Conservation (phyloP, 2,888 invertebrate genomes). For the Pardosa pseudoannulata region DNA sequence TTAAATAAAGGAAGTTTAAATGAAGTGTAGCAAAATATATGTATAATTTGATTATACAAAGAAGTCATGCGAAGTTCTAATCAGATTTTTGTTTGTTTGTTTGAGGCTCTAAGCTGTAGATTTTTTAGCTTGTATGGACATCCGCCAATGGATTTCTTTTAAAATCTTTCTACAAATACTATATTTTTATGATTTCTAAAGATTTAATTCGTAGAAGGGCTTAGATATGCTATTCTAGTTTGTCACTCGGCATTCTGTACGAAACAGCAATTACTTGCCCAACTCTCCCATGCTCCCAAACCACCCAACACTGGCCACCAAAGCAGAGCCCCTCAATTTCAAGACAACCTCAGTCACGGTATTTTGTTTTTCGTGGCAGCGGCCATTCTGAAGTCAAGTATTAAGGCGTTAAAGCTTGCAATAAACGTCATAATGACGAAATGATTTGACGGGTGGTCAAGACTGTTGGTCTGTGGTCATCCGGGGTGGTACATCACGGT, state of each 20-base stretch:
- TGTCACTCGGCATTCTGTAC: not conserved
- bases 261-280: not conserved
- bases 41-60: too few relatives aligned
- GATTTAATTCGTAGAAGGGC: too few relatives aligned
- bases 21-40: too few relatives aligned
- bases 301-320: constrained; percentile 30
- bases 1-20: too few relatives aligned
- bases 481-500: constrained; percentile 32
- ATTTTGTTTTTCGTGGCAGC: not conserved
- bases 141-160: too few relatives aligned
- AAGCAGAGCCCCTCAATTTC: constrained; percentile 19
- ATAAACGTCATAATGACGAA: constrained; percentile 59
- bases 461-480: constrained; percentile 22
- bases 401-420: constrained; percentile 17
- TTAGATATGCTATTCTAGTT: not conserved
- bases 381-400: not conserved
- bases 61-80: too few relatives aligned
- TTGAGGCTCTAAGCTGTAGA: too few relatives aligned
- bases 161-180: too few relatives aligned
- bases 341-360: constrained; percentile 10
- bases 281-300: not conserved
- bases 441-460: constrained; percentile 48
- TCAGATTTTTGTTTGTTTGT: too few relatives aligned
- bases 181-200: too few relatives aligned
- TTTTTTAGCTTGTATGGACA: too few relatives aligned